These are phyloP conservation scores for Montipora sp. DNA, from an alignment of 64 coral and sea anemone genomes.

Conservation along the genomic window DNA sequence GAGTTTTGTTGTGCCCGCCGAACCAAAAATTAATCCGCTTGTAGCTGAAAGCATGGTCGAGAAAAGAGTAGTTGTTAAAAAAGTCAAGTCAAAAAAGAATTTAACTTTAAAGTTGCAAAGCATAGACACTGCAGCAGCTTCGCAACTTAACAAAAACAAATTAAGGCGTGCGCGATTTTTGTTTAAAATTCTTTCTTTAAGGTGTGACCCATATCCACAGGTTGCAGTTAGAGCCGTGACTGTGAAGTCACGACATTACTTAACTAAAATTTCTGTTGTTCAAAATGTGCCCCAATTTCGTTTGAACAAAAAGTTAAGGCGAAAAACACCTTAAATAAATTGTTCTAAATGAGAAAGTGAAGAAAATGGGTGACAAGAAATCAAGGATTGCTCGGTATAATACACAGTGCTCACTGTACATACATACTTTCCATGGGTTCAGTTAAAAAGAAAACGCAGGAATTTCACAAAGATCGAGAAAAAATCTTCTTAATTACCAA, in stretches of 20 bases:
- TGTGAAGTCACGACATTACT: constrained; percentile 11
- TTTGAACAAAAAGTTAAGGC: background rate
- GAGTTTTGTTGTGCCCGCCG: background rate
- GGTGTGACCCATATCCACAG: background rate
- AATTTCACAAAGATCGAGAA: background rate
- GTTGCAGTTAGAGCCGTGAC: background rate
- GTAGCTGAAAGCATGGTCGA: background rate
- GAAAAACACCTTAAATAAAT: background rate
- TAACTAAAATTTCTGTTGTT: constrained; percentile 7
- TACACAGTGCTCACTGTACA: background rate
- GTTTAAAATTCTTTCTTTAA: background rate
- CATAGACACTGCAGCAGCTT: background rate
- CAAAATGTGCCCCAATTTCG: background rate
- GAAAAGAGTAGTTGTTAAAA: background rate
- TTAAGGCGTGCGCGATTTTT: too few relatives aligned
- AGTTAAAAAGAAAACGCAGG: background rate
- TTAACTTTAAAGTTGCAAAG: background rate
- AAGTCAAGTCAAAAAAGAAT: background rate
- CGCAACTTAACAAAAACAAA: too few relatives aligned
- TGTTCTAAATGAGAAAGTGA: background rate
- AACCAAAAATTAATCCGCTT: background rate
- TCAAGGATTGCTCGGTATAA: background rate
- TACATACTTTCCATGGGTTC: background rate
- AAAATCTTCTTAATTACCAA: background rate
- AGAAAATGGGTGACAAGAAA: background rate